Base-by-base conservation (phyloP, 2,797 vertebrate genomes). In the Phrynocephalus forsythii region DNA sequence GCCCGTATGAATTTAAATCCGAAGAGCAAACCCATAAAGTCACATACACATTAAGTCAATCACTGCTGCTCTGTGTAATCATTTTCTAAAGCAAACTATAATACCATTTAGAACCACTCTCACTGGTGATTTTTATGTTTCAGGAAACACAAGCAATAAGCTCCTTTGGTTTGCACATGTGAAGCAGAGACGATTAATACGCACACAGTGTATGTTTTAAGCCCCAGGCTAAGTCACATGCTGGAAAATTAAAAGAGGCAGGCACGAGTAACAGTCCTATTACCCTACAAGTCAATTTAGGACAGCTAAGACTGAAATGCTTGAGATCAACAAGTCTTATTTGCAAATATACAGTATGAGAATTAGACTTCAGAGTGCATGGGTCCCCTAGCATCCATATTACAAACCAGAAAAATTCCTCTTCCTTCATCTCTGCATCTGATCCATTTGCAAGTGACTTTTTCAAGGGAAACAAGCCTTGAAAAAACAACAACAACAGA, bases 61-160 rank as follows among this genome's bases (percentile, higher is more conserved):
- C 48, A 63, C 63, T 86, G 50, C 24, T 33, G 18, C 30, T 77
- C 66, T 78, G 24, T 38, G 44, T 28, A 72, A 78, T 38, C 66
- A 24, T 84, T 38, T 81, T 88, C 75, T 56, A 76, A n/a, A 68
- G n/a, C 24, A 28, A 63, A 84, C 8, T 28, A 60, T 38, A 8
- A n/a, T 56, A 16, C 3, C 48, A 80, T 56, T 38, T 60, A 63
- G 69, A 63, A 52, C 63, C 69, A 75, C 28, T 88, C 30, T 38
- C 38, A 22, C 22, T 75, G 52, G 56, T 26, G 56, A 56, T 75
- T 67, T 67, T 84, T 80, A 72, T 50, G 56, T 63, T 75, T 80
- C 66, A 28, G 84, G 87, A 75, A 84, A 80, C 87, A 75, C 24
- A 75, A 79, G 69, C 71, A 85, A 80, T 75, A 75, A 80, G 52